These are phyloP conservation scores for Ethmia dodecea DNA, from an alignment of 2,888 invertebrate species.

Conservation along the genomic window DNA sequence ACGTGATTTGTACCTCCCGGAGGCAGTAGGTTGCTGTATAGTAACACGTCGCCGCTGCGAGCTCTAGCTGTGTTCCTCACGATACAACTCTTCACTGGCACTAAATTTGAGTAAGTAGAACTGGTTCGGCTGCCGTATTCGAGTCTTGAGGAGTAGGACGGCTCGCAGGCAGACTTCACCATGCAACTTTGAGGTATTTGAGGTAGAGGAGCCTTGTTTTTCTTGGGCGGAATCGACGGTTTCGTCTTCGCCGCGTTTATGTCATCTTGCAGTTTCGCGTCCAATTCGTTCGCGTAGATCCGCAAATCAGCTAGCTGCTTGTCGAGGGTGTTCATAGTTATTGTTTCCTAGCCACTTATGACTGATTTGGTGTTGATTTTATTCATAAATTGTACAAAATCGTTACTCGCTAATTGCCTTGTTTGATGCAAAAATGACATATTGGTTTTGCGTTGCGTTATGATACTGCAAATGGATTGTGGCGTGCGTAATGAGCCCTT, in stretches of 20 bases:
- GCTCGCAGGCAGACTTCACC: conserved; percentile 84
- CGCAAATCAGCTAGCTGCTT: conserved; percentile 66
- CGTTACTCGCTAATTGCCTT: conserved; percentile 24
- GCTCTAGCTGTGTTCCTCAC: conserved; percentile 58
- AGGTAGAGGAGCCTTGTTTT: conserved; percentile 62
- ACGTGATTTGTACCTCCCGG: conserved; percentile 72
- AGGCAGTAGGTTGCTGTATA: conserved; percentile 68
- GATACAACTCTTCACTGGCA: conserved; percentile 72
- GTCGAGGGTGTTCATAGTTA: conserved; percentile 63
- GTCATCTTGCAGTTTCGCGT: conserved; percentile 69
- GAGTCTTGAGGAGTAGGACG: conserved; percentile 86
- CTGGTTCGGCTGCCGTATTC: conserved; percentile 69
- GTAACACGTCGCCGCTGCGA: conserved; percentile 62
- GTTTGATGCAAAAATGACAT: conserved; percentile 24
- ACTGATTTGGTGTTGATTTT: conserved; percentile 8
- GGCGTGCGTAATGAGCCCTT: too few species aligned
- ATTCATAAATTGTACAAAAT: conserved; percentile 5
- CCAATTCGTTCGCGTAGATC: conserved; percentile 69
- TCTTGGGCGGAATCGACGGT: conserved; percentile 70
- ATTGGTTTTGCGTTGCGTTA: not conserved
- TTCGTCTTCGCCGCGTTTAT: conserved; percentile 66
- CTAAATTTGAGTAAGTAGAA: conserved; percentile 69
- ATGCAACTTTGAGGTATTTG: conserved; percentile 88
- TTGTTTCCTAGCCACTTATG: conserved; percentile 11
- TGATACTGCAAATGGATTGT: too few species aligned